Base-by-base conservation (phyloP, 2,888 invertebrate species). In the Stictocephala bisonia region DNA sequence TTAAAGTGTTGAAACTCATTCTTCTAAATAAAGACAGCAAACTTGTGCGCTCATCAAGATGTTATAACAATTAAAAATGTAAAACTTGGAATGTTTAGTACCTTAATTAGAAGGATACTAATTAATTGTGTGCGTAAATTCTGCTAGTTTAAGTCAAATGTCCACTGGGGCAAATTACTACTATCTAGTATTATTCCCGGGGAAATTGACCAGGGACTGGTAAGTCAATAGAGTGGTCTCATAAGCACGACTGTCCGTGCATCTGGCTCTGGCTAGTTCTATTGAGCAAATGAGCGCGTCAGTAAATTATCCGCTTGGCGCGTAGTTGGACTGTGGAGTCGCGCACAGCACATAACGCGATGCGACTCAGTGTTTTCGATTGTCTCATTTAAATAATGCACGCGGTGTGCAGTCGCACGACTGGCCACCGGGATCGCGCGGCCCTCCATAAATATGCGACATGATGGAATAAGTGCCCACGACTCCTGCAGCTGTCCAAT, bases 331-430 rank as follows among this genome's bases (percentile, higher is more conserved):
- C 26, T n/a, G 53, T n/a, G 26, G 27, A n/a, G 3, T 9, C 50
- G 48, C 18, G 48, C 53, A 53, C 13, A 24, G 53, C n/a, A n/a
- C n/a, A n/a, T n/a, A n/a, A 53, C 26, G 53, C 53, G 53, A 26
- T 18, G 56, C 29, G 56, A 56, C 31, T 27, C 56, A 29, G 56
- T 60, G 60, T 60, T 60, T 60, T 60, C 35, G 60, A 60, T 60
- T 60, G 60, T 60, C 60, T 60, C 60, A 60, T 60, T 60, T 60
- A 60, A 60, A 60, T 60, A 60, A 60, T 60, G 60, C 60, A 60
- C 60, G 60, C 29, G 13, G 56, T 26, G 29, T n/a, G 29, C 11
- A 26, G 26, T 1, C 26, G n/a, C 60, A 60, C 60, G 60, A 60
- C n/a, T 22, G 60, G 35, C 60, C 60, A 60, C 60, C 60, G 13